Base-by-base conservation (phyloP, 2,888 invertebrate genomes). In the Lymantria monacha region DNA sequence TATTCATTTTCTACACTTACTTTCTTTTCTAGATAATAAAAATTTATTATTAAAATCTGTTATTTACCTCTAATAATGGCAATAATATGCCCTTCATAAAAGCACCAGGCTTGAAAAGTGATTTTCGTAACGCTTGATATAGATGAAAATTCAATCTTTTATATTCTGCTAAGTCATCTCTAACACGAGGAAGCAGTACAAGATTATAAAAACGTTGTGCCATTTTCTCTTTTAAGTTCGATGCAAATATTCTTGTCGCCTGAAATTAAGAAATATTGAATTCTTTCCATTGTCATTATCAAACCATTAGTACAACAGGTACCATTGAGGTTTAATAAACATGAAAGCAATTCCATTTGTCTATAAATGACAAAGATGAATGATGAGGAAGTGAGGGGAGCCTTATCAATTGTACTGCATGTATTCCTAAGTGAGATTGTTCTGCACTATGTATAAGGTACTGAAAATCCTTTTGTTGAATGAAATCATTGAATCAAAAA, bases 111-210 rank as follows among this genome's bases (percentile, higher is more conserved):
- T 99, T 99, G 83, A 97, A 99, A 0, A 99, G 92, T 0, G 99
- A 94, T 85, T 99, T 98, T 58, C 95, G 93, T 44, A 99, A 79
- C 0, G 99, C 98, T 74, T 98, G 97, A 83, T 98, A 99, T 30
- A 99, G 91, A 85, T 99, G 99, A 80, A 97, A 97, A 86, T 99
- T 99, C 1, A 99, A 91, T 74, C 96, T 94, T 83, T 99, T 99
- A 80, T 96, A 99, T 85, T 99, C 98, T 8, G 95, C 95, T 48
- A 99, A 94, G 81, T 99, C 99, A 84, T 99, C 99, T 49, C 99
- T 93, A 15, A 99, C 93, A 53, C 97, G 93, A 0, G 99, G 99
- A 41, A 99, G 83, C 10, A 99, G 85, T n/a, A 98, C 96, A 51
- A 98, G 90, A 85, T 97, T 98, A 75, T 96, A 98, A 87, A 98